phyloP scores from a whole-genome alignment of 2,113 vertebrate genomes.

The Sminthopsis crassicaudata region DNA sequence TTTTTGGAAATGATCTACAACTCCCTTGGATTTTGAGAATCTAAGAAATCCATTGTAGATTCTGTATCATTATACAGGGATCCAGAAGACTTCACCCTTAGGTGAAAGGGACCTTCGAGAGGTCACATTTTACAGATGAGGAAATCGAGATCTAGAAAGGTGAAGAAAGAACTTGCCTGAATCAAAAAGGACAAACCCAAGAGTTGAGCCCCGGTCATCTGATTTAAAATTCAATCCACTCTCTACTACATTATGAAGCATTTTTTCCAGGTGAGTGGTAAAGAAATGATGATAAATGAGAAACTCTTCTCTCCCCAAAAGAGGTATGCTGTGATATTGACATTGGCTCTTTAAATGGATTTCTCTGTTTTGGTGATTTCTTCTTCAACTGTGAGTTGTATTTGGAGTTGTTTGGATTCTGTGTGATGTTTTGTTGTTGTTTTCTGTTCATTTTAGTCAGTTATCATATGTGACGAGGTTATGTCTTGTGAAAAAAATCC shows the following conservation, averaged over 20 bases:
- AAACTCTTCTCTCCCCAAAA: background rate
- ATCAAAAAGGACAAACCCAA: background rate
- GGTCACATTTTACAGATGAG: conserved; percentile 3
- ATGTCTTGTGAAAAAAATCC: conserved; percentile 39
- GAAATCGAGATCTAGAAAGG: background rate
- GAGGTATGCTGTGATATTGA: background rate
- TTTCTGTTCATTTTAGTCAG: conserved; percentile 51
- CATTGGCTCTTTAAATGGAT: conserved; percentile 9
- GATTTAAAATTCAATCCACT: background rate
- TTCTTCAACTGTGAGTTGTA: conserved; percentile 34
- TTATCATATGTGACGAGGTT: conserved; percentile 53
- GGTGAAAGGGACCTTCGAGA: background rate
- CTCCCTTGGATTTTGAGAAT: background rate
- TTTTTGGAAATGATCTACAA: background rate
- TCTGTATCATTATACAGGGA: background rate
- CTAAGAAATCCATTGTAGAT: background rate
- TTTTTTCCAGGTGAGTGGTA: conserved; percentile 2
- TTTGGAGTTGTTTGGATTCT: conserved; percentile 51
- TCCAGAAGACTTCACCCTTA: background rate
- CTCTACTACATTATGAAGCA: background rate
- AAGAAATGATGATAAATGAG: background rate
- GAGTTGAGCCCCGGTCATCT: background rate
- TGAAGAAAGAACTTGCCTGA: background rate
- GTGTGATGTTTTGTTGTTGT: conserved; percentile 41
- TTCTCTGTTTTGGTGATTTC: conserved; percentile 33